These are phyloP conservation scores for Thaleichthys pacificus DNA, from an alignment of 2,797 vertebrate species.

Conservation along the genomic window DNA sequence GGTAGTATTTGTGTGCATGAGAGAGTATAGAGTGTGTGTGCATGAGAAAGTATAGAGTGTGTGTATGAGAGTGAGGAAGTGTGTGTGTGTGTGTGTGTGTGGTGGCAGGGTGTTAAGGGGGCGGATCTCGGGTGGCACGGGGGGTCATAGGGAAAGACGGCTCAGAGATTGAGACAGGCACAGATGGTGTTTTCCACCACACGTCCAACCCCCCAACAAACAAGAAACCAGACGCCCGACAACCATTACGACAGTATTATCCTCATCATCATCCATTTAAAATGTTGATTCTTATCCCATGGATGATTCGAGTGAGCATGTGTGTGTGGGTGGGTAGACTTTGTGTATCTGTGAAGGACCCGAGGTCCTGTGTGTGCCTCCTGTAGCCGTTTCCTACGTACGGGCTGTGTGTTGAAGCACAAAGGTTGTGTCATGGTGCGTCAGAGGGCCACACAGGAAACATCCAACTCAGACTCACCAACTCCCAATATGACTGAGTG, in stretches of 20 bases:
- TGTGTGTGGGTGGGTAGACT: neutral
- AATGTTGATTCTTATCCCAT: conserved; percentile 7
- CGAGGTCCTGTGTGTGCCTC: neutral
- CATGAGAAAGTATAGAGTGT: neutral
- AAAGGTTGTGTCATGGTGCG: conserved; percentile 1
- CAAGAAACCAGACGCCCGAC: conserved; percentile 8
- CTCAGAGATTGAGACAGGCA: conserved; percentile 33
- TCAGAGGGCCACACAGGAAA: conserved; percentile 17
- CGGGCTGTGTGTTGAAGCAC: neutral
- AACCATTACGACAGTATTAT: neutral
- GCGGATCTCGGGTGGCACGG: neutral
- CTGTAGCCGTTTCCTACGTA: neutral
- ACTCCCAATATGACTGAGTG: neutral
- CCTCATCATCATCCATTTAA: neutral
- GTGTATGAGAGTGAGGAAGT: no score
- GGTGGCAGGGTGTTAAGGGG: neutral
- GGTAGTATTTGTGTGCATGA: neutral
- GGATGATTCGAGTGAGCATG: neutral
- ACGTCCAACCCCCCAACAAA: conserved; percentile 36
- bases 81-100: neutral
- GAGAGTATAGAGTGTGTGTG: neutral
- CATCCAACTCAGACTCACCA: neutral
- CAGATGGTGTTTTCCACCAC: conserved; percentile 74
- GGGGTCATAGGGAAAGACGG: neutral
- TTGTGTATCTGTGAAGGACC: neutral